Conservation (phyloP, 2,113 vertebrate genomes). For the Neogale vison region DNA sequence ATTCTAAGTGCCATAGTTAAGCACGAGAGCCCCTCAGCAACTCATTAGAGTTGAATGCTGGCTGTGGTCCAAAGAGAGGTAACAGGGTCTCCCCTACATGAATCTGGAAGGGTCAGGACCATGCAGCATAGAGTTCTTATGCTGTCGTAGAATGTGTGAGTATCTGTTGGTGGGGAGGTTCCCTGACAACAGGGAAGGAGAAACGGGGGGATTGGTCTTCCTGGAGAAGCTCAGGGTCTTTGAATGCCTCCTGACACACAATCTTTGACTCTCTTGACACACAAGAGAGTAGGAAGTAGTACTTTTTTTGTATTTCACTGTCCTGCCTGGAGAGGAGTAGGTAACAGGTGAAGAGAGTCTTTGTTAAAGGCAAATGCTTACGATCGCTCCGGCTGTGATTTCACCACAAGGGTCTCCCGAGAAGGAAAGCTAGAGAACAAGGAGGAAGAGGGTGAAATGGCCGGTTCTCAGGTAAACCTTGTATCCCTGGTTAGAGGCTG, state of each 20-base stretch:
- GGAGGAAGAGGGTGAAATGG: not conserved
- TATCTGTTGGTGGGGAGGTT: not conserved
- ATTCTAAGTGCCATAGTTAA: not conserved
- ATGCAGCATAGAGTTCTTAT: not conserved
- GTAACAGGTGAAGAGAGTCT: not conserved
- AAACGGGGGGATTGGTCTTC: not conserved
- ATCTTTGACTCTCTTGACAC: not conserved
- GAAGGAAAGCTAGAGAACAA: not conserved
- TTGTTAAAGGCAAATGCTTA: not conserved
- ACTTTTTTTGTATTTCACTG: not conserved
- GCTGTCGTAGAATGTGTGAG: not conserved
- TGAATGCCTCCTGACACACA: not conserved
- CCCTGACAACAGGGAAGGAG: not conserved
- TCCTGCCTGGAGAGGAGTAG: not conserved
- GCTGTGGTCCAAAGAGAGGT: not conserved
- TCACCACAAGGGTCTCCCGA: not conserved
- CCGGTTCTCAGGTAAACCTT: not conserved
- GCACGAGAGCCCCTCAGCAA: not conserved
- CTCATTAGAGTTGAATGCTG: not conserved
- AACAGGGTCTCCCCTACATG: not conserved
- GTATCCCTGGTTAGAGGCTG: not conserved
- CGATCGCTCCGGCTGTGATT: too few species aligned
- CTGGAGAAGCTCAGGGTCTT: not conserved
- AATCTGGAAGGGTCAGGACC: not conserved
- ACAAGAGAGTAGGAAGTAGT: not conserved